Evolutionary conservation across 2,888 invertebrate species (phyloP).

Genomic region (Drosophila putrida): DNA sequence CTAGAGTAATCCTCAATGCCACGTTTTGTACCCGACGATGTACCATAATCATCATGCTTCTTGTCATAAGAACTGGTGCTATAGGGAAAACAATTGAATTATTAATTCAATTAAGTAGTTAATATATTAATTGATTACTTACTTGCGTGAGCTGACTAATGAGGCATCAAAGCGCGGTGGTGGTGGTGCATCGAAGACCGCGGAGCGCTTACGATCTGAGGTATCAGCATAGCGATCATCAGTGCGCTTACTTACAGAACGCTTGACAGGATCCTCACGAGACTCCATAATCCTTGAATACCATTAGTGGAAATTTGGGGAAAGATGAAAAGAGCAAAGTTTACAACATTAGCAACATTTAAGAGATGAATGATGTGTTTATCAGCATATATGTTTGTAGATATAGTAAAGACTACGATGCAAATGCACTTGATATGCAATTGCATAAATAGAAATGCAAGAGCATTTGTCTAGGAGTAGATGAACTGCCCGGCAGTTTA

Average conservation of each 20-base stretch:
- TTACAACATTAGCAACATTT: conserved; percentile 44
- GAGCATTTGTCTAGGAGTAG: conserved; percentile 47
- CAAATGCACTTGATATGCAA: conserved; percentile 51
- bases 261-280: conserved; percentile 84
- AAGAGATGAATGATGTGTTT: not conserved
- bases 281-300: conserved; percentile 83
- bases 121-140: conserved; percentile 8
- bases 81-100: not conserved
- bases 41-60: conserved; percentile 84
- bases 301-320: conserved; percentile 36
- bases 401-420: conserved; percentile 59
- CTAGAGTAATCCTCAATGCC: conserved; percentile 80
- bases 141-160: conserved; percentile 83
- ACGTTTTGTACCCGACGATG: conserved; percentile 79
- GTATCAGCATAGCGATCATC: conserved; percentile 84
- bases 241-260: conserved; percentile 83
- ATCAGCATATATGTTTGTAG: conserved; percentile 21
- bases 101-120: not conserved
- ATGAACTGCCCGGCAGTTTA: conserved; percentile 44
- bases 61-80: conserved; percentile 77
- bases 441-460: conserved; percentile 59
- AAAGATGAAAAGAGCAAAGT: conserved; percentile 61
- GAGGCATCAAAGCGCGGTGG: conserved; percentile 85
- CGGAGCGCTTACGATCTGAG: conserved; percentile 83
- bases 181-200: conserved; percentile 85